phyloP scores from a whole-genome alignment of 2,888 invertebrate genomes.

The Amorpha juglandis region DNA sequence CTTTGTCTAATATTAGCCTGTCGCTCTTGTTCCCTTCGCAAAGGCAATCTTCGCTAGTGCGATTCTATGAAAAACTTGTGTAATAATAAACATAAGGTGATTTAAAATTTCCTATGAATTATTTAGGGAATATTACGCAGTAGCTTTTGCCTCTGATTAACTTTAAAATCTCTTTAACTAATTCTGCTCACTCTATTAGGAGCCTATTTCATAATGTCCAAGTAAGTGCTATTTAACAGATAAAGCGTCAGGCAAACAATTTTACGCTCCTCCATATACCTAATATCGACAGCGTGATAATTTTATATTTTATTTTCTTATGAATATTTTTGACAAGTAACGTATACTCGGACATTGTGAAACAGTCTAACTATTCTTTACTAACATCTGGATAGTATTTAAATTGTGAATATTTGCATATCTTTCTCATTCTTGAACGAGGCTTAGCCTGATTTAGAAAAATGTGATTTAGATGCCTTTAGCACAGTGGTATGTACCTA shows the following conservation, averaged over 20 bases:
- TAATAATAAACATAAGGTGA: neutral
- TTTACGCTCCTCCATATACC: too few species aligned
- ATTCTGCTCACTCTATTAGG: slow-evolving; percentile 9
- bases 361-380: neutral
- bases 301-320: too few species aligned
- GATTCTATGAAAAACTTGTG: neutral
- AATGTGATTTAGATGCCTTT: slow-evolving; percentile 81
- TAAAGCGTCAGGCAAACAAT: too few species aligned
- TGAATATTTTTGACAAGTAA: too few species aligned
- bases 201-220: too few species aligned
- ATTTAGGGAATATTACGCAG: neutral
- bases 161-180: slow-evolving; percentile 10
- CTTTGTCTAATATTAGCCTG: too few species aligned
- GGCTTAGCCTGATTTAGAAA: slow-evolving; percentile 71
- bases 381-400: slow-evolving; percentile 42
- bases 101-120: neutral
- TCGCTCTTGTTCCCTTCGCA: too few species aligned
- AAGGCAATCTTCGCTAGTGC: neutral
- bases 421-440: slow-evolving; percentile 64
- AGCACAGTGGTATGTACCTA: slow-evolving; percentile 60
- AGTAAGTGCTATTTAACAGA: too few species aligned
- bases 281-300: too few species aligned
- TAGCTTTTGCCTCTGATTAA: slow-evolving; percentile 11
- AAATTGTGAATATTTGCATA: slow-evolving; percentile 78
- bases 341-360: too few species aligned